These are phyloP conservation scores for Palaemon carinicauda DNA, from an alignment of 1,140 invertebrate species.

Conservation along the genomic window DNA sequence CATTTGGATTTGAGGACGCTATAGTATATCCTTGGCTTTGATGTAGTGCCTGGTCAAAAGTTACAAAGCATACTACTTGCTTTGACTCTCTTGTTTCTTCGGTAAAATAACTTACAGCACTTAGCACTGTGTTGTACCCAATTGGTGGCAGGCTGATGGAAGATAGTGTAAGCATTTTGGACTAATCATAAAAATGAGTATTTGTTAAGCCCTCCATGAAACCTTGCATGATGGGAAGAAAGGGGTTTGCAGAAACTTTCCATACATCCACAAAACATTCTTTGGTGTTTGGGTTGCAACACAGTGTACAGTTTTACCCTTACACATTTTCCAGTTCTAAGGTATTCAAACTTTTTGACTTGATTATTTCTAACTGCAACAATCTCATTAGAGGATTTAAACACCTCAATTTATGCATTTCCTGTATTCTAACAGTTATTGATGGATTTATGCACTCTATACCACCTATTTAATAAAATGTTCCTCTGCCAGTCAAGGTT, in stretches of 20 bases:
- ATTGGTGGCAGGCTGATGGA: neutral
- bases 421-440: neutral
- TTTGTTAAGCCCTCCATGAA: constrained; percentile 3
- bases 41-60: constrained; percentile 19
- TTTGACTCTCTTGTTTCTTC: neutral
- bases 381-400: no score
- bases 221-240: neutral
- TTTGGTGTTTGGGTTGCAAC: neutral
- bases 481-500: no score
- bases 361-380: neutral
- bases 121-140: constrained; percentile 6
- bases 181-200: neutral
- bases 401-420: neutral
- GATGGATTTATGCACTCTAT: neutral
- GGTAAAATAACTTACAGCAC: neutral
- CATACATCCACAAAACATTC: neutral
- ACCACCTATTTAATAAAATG: no score
- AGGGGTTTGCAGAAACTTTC: neutral
- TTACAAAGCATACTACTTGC: neutral
- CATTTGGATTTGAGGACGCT: neutral
- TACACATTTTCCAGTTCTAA: constrained; percentile 16
- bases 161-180: constrained; percentile 11
- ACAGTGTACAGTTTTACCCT: no score
- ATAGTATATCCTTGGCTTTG: neutral
- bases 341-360: neutral